Evolutionary conservation across 92 coral and sea anemone genomes (phyloP), one percentile per base, ranked within the genome.

Genomic region (Epizoanthus ramosus): DNA sequence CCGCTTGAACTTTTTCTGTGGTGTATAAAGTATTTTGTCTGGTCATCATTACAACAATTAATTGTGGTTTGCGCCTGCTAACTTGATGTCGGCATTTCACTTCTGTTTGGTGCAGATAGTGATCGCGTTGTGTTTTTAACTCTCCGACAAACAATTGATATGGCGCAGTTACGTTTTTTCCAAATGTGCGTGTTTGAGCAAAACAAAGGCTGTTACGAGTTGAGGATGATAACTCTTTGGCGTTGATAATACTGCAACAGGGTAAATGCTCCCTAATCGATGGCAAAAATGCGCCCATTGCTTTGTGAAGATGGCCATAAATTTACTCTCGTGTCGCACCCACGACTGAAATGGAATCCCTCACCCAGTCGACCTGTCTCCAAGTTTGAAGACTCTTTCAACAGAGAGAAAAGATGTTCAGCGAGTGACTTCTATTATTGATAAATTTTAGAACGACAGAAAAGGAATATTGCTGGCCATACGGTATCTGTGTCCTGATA

Each of bases 291-390:
- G 53, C 66, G 52, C 23, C 15, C 71, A 43, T 63, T 63, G 43
- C 64, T 57, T 54, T 69, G 45, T 33, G 23, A 77, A 77, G 43
- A 61, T 60, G 71, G 64, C 70, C 82, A 77, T 61, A 35, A 21
- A 10, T 37, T 76, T 47, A 12, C 67, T 19, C 23, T 67, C 43
- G 68, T 13, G 70, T 60, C 37, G 57, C 70, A 76, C 23, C 57
- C 70, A 61, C 64, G 59, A 77, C 71, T 77, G 82, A 77, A 77
- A 77, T 37, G 19, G 82, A 77, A 60, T 23, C 57, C 82, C 71
- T 77, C 45, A 13, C 58, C 64, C 18, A 37, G 23, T 17, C 47
- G 82, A 77, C 82, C 53, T 76, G 70, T 76, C 47, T 71, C 56
- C 31, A 39, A 60, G 81, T 60, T 50, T 39, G 64, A 59, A 3